phyloP scores from a whole-genome alignment of 2,888 invertebrate genomes.

The Heliconius ismenius region DNA sequence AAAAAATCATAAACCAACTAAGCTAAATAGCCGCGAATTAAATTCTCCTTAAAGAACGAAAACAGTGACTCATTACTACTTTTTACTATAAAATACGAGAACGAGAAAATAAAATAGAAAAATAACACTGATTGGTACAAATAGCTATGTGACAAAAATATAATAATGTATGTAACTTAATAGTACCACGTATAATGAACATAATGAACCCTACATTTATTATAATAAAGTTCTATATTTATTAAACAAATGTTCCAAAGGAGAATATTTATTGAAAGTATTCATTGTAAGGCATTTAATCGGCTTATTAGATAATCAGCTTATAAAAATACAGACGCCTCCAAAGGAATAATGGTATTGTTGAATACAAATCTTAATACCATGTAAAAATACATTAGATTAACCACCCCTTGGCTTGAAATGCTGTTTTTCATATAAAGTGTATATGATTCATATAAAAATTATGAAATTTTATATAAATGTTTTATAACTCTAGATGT shows the following conservation, averaged over 20 bases:
- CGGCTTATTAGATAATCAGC: constrained; percentile 41
- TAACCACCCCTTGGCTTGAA: not conserved
- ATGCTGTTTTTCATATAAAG: not conserved
- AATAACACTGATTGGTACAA: not conserved
- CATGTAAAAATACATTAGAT: constrained; percentile 13
- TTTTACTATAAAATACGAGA: not conserved
- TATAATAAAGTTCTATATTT: not conserved
- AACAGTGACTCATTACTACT: too few relatives aligned
- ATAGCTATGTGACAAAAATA: not conserved
- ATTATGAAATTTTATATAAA: too few relatives aligned
- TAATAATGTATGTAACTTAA: constrained; percentile 1
- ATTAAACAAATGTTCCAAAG: not conserved
- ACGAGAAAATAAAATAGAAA: not conserved
- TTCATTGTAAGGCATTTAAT: constrained; percentile 35
- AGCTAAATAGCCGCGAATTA: too few relatives aligned
- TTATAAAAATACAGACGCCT: constrained; percentile 40
- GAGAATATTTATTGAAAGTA: constrained; percentile 15
- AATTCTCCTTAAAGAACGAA: too few relatives aligned
- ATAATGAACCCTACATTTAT: not conserved
- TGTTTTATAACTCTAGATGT: not conserved
- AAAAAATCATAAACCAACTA: too few relatives aligned
- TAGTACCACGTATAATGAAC: not conserved
- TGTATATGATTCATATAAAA: not conserved
- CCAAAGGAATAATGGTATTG: constrained; percentile 33
- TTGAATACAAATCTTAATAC: constrained; percentile 10